Base-by-base conservation (phyloP, 2,888 invertebrate species). In the Pyrochroa serraticornis region DNA sequence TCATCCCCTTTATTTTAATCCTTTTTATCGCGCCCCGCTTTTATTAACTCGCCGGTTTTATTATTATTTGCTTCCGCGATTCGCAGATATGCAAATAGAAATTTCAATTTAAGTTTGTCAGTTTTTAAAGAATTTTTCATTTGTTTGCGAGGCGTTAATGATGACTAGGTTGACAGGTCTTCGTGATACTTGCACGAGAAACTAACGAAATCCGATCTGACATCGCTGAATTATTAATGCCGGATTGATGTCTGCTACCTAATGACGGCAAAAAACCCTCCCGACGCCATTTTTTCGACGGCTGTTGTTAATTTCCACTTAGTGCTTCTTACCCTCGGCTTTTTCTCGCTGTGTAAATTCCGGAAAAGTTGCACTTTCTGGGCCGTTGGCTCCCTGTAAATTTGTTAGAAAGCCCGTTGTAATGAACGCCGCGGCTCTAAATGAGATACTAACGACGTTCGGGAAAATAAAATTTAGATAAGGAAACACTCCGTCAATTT, bases 91-190 rank as follows among this genome's bases (percentile, higher is more conserved):
- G 48, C 48, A 48, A 48, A 48, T 48, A 32, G 8, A 38, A 31
- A 38, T 32, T 48, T 48, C 38, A 48, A 48, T 48, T 48, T 39
- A 48, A 38, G 48, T 48, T 48, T 48, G 48, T 38, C 30, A 47
- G 36, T 47, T 38, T 48, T 48, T 10, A 31, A 38, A 48, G 39
- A 37, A 38, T 47, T 47, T 37, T 47, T 36, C 46, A 37, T 47
- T 47, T 30, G 32, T 43, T 43, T 31, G n/a, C 7, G 30, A 5
- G 30, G 10, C 9, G 46, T 47, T 45, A 45, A 45, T 45, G 33
- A 45, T 45, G 34, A 45, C 45, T 35, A 35, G 34, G 36, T 45
- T 30, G 22, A 13, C 32, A 35, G 45, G n/a, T 35, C 10, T 5
- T 38, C 38, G 13, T 22, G 22, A 22, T 22, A 22, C 22, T 22